Base-by-base conservation (phyloP, 2,888 invertebrate species). In the Cryptocheilus praepositus region DNA sequence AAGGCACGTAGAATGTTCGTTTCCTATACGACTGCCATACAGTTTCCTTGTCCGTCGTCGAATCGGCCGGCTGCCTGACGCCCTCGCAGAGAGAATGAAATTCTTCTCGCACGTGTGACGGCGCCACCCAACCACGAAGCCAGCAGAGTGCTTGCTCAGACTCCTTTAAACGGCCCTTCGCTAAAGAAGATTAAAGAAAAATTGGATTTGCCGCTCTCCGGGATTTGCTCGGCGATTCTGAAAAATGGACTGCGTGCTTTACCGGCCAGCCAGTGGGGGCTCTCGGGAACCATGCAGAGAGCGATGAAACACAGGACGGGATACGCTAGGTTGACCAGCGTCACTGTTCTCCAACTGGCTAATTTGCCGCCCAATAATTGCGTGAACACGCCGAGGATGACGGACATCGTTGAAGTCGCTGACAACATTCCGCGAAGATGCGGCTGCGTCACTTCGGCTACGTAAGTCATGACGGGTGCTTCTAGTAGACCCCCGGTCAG, bases 371-470 rank as follows among this genome's bases (percentile, higher is more conserved):
- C 89, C 11, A 95, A 89, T 87, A 95, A 94, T 88, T 95, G 94
- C 0, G 93, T 91, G 83, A 95, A 93, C 21, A 95, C 91, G 0
- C 95, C 95, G 0, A 93, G 88, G 69, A 95, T 95, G 74, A 95
- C 93, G 75, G 94, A 92, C 88, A 94, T 92, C 0, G 94, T 93
- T 70, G 95, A 94, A 18, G 94, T 93, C 5, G 95, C 94, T 0
- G 95, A 91, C 2, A 95, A 89, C 77, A 93, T 91, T 0, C 95
- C 95, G 36, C 95, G 91, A 45, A 95, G 90, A 81, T 94, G 93
- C 0, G 95, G 95, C 85, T 95, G 93, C 0, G 95, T 94, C 58
- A 96, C 93, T 89, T 96, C 95, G 4, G 95, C 95, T 15, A 95
- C 95, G 85, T 95, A 96, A 0, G 95, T 95, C 79, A 95, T 88